Evolutionary conservation across 2,113 vertebrate species (phyloP).

Genomic region (Gracilinanus agilis): DNA sequence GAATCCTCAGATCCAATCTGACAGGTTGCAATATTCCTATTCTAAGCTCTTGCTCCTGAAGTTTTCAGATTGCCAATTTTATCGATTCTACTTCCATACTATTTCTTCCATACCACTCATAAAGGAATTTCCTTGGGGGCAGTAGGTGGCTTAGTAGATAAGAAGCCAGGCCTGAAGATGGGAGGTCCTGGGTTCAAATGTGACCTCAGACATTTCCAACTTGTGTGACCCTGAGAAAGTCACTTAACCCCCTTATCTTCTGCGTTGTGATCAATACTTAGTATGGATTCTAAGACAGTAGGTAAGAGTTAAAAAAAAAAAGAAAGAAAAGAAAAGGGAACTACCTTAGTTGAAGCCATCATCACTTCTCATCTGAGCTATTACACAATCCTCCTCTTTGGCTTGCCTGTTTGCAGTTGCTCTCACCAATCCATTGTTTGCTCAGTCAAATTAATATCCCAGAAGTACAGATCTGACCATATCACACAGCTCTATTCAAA

Average conservation of each 20-base stretch:
- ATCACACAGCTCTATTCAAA: background rate
- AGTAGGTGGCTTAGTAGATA: too few relatives aligned
- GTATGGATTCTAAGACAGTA: background rate
- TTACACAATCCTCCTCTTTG: background rate
- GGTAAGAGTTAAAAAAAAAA: background rate
- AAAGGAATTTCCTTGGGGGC: background rate
- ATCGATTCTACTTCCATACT: background rate
- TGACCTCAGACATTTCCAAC: too few relatives aligned
- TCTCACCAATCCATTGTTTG: background rate
- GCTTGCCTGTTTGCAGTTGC: background rate
- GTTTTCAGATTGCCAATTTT: background rate
- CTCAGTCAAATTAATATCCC: background rate
- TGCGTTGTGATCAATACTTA: too few relatives aligned
- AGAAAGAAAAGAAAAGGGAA: background rate
- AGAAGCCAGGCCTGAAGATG: too few relatives aligned
- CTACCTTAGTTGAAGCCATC: background rate
- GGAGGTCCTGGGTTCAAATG: too few relatives aligned
- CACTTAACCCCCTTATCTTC: too few relatives aligned
- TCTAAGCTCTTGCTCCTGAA: background rate
- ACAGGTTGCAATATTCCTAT: background rate
- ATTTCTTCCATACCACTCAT: background rate
- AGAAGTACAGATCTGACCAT: background rate
- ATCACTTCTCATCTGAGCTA: background rate
- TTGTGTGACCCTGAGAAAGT: too few relatives aligned
- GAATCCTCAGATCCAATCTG: background rate